Evolutionary conservation across 2,888 invertebrate species (phyloP).

Genomic region (Diloba caeruleocephala): DNA sequence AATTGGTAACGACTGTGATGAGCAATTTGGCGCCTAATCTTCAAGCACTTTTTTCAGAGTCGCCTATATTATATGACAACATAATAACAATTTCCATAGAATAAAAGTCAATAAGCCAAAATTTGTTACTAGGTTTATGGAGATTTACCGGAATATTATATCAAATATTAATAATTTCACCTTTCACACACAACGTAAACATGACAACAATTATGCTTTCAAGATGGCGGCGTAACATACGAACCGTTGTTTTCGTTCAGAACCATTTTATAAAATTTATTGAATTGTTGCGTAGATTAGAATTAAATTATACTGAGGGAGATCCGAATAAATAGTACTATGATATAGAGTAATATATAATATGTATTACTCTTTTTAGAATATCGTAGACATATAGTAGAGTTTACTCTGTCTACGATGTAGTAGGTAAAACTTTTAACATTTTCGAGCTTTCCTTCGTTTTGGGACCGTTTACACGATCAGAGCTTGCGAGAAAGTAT

Average conservation of each 20-base stretch:
- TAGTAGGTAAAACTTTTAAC: too few relatives aligned
- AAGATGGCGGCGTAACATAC: conserved; percentile 79
- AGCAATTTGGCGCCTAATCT: conserved; percentile 87
- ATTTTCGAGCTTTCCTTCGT: too few relatives aligned
- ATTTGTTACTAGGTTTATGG: conserved; percentile 14
- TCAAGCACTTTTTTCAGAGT: conserved; percentile 17
- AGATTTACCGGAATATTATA: conserved; percentile 63
- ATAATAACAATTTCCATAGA: conserved; percentile 18
- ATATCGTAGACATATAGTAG: too few relatives aligned
- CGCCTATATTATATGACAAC: not conserved
- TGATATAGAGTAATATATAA: too few relatives aligned
- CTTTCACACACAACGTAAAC: conserved; percentile 87
- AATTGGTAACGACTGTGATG: conserved; percentile 65
- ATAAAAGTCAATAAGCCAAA: not conserved
- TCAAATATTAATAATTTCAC: conserved; percentile 75
- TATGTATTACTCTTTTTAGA: too few relatives aligned
- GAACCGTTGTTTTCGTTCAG: conserved; percentile 62
- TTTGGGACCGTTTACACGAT: too few relatives aligned
- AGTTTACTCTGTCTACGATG: too few relatives aligned
- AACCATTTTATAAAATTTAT: conserved; percentile 25
- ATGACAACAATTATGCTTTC: conserved; percentile 89
- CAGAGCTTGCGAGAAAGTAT: too few relatives aligned
- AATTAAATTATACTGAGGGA: too few relatives aligned
- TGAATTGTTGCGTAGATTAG: too few relatives aligned
- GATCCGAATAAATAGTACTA: too few relatives aligned